Evolutionary conservation across 1,140 invertebrate genomes (phyloP).

Genomic region (Melanaphis sacchari): DNA sequence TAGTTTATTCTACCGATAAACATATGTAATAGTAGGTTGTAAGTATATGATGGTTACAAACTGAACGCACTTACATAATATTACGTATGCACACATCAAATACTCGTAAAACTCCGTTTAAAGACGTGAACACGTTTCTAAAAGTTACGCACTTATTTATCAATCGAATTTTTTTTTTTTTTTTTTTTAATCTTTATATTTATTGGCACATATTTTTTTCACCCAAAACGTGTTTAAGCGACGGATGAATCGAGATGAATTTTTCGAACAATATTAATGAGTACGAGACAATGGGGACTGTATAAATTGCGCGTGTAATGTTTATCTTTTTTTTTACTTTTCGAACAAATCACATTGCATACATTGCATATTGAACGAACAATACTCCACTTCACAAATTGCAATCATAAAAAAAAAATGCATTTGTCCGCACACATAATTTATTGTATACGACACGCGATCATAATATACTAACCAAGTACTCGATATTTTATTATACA

Average conservation of each 20-base stretch:
- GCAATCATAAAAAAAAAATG: conserved; percentile 16
- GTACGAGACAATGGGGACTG: not conserved
- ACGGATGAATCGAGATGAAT: not conserved
- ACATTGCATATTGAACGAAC: not conserved
- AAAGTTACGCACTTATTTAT: not conserved
- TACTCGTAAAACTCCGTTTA: not conserved
- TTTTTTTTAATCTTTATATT: not conserved
- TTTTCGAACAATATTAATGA: not conserved
- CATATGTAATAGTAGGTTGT: conserved; percentile 1
- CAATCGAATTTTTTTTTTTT: not conserved
- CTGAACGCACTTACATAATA: conserved; percentile 8
- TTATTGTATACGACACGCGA: not conserved
- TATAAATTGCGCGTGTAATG: not conserved
- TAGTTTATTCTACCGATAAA: conserved; percentile 31
- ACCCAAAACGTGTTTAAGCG: not conserved
- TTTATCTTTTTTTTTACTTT: not conserved
- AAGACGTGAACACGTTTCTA: conserved; percentile 14
- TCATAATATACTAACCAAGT: not conserved
- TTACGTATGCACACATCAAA: not conserved
- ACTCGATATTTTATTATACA: not conserved
- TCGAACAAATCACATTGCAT: not conserved
- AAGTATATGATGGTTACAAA: not conserved
- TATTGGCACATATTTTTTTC: not conserved
- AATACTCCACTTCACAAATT: not conserved
- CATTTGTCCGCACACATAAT: not conserved